Evolutionary conservation across 2,113 vertebrate species (phyloP), one percentile per base, ranked within the genome.

Genomic region (Orthochromis indermauri): DNA sequence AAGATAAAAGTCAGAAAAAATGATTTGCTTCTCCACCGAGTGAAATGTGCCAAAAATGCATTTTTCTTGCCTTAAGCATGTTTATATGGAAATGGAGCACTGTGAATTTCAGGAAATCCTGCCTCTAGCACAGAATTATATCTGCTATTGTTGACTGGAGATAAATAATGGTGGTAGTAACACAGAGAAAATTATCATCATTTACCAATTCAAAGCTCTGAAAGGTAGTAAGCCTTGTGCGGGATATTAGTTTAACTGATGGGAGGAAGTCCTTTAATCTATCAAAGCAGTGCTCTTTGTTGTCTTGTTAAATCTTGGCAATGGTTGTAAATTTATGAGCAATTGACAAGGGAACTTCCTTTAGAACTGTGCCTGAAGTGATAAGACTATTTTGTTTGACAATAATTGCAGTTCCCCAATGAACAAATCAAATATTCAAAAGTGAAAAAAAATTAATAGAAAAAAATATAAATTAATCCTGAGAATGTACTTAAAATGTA

Each of bases 1-100:
- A 89, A 90, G 91, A 78, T 57, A 53, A 88, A 88, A 84, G 84
- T 71, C 63, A 51, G 33, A 90, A 71, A 91, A 85, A 89, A 85
- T 84, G 0, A 91, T 80, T 87, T 92, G 66, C 76, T 87, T 88
- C 83, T 91, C 78, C 54, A 71, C 71, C 1, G 5, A 35, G 59
- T 63, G 51, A 82, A 86, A 85, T 73, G 57, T 78, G 66, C 35
- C 19, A 85, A 49, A 83, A 81, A 86, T 40, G 82, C 28, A 47
- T 78, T 33, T 84, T 88, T 71, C 13, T 24, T 90, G 49, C 54
- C 37, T 3, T n/a, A n/a, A 73, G 13, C 21, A 49, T 83, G n/a
- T 86, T 82, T 89, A 10, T 49, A 55, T 54, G 42, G n/a, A 71
- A 87, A 84, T 84, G 42, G 33, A 81, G 85, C 13, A 45, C 21